phyloP scores from a whole-genome alignment of 1,140 invertebrate species.

The Oedothorax gibbosus region DNA sequence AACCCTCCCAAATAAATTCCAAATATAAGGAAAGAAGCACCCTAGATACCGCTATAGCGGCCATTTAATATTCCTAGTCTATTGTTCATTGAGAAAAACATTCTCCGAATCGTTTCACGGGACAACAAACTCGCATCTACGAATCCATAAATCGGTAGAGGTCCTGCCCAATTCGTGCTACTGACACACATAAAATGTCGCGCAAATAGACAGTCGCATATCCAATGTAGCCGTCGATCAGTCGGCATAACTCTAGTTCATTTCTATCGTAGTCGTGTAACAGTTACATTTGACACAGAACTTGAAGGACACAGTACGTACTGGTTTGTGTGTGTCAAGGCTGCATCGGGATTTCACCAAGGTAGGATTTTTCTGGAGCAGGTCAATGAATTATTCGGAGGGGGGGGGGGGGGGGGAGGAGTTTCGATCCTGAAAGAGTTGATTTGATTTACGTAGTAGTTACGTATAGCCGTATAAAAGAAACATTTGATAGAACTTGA shows the following conservation, averaged over 20 bases:
- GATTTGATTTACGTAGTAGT: too few species aligned
- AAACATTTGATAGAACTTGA: too few species aligned
- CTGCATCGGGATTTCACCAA: background rate
- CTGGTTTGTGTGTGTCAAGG: background rate
- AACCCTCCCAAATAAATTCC: too few species aligned
- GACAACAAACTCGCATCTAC: constrained; percentile 31
- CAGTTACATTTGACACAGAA: too few species aligned
- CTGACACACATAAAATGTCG: constrained; percentile 38
- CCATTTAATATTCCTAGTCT: too few species aligned
- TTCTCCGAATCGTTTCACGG: background rate
- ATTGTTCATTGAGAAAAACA: background rate
- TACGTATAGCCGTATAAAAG: too few species aligned
- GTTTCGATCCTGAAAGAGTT: too few species aligned
- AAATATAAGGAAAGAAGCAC: too few species aligned
- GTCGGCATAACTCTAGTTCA: background rate
- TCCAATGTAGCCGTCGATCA: background rate
- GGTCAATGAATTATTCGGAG: background rate
- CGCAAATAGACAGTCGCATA: background rate
- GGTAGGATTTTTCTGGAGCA: constrained; percentile 10
- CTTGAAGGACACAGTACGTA: too few species aligned
- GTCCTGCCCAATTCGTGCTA: constrained; percentile 14
- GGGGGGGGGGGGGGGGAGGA: too few species aligned
- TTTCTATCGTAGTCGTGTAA: background rate
- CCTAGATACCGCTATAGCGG: too few species aligned
- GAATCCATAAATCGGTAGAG: constrained; percentile 16